These are phyloP conservation scores for Noturus placidus DNA, from an alignment of 2,113 vertebrate genomes.

Conservation along the genomic window DNA sequence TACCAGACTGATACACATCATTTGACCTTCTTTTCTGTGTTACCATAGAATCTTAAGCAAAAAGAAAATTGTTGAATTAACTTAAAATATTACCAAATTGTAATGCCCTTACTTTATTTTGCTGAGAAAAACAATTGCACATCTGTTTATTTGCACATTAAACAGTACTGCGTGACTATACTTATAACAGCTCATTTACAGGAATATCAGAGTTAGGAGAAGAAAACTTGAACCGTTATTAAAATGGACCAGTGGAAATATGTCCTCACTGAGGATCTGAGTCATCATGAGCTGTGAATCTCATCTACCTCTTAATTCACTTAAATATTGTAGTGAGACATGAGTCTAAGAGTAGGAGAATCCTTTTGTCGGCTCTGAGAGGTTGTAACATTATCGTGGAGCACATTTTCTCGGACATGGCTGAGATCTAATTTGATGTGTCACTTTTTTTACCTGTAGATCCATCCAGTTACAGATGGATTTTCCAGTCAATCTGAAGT, in stretches of 20 bases:
- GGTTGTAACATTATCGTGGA: slow-evolving; percentile 2
- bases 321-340: slow-evolving; percentile 29
- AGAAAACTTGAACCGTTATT: neutral
- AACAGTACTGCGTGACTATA: neutral
- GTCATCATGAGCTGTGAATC: slow-evolving; percentile 33
- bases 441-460: neutral
- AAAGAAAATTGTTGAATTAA: neutral
- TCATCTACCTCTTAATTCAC: slow-evolving; percentile 21
- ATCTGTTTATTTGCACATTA: neutral
- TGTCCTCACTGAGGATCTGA: slow-evolving; percentile 11
- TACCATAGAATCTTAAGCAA: neutral
- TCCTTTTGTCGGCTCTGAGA: neutral
- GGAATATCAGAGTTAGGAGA: neutral
- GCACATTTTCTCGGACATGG: slow-evolving; percentile 19
- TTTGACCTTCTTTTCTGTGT: neutral
- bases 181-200: neutral
- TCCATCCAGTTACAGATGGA: neutral
- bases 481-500: slow-evolving; percentile 4
- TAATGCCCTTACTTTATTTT: neutral
- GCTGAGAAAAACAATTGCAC: neutral
- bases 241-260: slow-evolving; percentile 26
- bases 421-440: slow-evolving; percentile 25
- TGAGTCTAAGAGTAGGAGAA: slow-evolving; percentile 11
- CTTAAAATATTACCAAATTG: neutral
- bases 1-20: neutral